Evolutionary conservation across 2,888 invertebrate genomes (phyloP), one percentile per base, ranked within the genome.

Genomic region (Amiota mariae): DNA sequence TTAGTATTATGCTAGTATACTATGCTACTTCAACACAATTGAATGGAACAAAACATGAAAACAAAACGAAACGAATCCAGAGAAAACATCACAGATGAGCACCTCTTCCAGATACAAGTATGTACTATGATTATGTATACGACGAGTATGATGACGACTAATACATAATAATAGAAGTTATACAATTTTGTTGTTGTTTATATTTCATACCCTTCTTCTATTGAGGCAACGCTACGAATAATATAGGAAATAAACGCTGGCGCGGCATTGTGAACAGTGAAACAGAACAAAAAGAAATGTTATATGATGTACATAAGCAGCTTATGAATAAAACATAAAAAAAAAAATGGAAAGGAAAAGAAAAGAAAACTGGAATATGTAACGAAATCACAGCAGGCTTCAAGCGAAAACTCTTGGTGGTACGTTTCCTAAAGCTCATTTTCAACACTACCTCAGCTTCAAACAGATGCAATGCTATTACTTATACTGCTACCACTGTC

Each of bases 251-350:
- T 59, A 59, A 36, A 59, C 20, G 63, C 63, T 20, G 63, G 36
- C 12, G 36, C 46, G 13, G 63, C 63, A 36, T 15, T 20, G n/a
- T 36, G 36, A 6, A 36, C 8, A 36, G 36, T 36, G 36, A 6
- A 1, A 54, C 54, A 54, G 15, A 54, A 54, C 13, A 54, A 54
- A 15, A 15, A 54, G 36, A 54, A 54, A 54, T 54, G 15, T 15
- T 54, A 54, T 54, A 54, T 54, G 20, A 59, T 12, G 59, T 59
- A 20, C 59, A 68, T 68, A 68, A 68, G 67, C 67, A 68, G 67
- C 67, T 68, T 68, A 54, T 68, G 67, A 68, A 68, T 68, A 68
- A 68, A 68, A 68, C 67, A 68, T 68, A 36, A 18, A 47, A 68
- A 54, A 68, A 18, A 36, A 6, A 36, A 36, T 6, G 8, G 36